These are phyloP conservation scores for Harpagifer antarcticus DNA, from an alignment of 2,797 vertebrate genomes.

Conservation along the genomic window DNA sequence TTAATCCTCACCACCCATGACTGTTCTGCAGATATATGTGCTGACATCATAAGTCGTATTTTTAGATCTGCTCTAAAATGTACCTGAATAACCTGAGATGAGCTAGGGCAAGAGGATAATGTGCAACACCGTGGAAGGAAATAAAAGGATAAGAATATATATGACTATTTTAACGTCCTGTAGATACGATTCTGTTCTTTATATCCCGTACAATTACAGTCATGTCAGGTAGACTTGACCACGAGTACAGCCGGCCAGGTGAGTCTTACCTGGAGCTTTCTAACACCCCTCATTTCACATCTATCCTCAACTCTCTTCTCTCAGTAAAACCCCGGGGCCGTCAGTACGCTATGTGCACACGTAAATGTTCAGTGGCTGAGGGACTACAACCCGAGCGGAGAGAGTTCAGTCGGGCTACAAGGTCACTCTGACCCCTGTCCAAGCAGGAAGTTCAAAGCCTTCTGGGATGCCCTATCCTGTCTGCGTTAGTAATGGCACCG, in stretches of 20 bases:
- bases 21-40: conserved; percentile 32
- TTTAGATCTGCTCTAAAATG: conserved; percentile 55
- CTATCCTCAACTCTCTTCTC: conserved; percentile 20
- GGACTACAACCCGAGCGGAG: conserved; percentile 28
- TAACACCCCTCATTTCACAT: neutral
- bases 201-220: neutral
- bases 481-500: conserved; percentile 27
- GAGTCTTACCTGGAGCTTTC: conserved; percentile 1
- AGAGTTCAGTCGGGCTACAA: conserved; percentile 62
- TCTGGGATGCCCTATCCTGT: conserved; percentile 63
- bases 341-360: conserved; percentile 2
- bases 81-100: conserved; percentile 37
- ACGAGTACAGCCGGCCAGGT: conserved; percentile 6
- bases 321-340: conserved; percentile 32
- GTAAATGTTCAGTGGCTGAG: conserved; percentile 39
- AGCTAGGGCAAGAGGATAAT: neutral
- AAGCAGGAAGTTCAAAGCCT: conserved; percentile 59
- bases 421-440: conserved; percentile 72
- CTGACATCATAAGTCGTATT: conserved; percentile 60
- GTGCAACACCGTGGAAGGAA: neutral
- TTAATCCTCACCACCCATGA: conserved; percentile 54
- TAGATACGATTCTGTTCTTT: neutral
- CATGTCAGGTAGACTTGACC: neutral
- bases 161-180: neutral
- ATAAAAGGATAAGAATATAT: neutral